Conservation (phyloP, 2,113 vertebrate genomes). For the Chloroceryle aenea region DNA sequence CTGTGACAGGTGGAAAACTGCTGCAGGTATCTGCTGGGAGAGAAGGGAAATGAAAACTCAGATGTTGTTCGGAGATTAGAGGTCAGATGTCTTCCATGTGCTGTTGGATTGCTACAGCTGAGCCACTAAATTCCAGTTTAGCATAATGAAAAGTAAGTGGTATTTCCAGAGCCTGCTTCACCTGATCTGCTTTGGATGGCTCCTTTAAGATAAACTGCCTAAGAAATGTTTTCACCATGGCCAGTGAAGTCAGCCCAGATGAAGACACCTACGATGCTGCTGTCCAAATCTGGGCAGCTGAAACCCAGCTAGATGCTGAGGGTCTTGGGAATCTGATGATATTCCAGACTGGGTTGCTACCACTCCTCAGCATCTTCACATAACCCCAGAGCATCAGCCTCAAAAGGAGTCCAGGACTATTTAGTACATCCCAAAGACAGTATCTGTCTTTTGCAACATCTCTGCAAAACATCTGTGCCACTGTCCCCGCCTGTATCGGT, state of each 20-base stretch:
- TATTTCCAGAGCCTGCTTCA: neutral
- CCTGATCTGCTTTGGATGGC: neutral
- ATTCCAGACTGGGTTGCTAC: neutral
- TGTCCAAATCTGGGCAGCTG: neutral
- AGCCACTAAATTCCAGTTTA: neutral
- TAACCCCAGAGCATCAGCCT: neutral
- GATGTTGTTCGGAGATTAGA: neutral
- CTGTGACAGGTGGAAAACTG: neutral
- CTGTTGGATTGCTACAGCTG: neutral
- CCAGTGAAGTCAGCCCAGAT: neutral
- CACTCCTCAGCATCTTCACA: neutral
- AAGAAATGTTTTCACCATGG: neutral
- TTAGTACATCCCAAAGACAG: neutral
- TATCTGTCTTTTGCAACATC: neutral
- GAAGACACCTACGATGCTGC: neutral
- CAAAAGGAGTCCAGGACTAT: neutral
- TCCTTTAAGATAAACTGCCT: neutral
- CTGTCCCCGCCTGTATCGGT: neutral
- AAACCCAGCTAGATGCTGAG: neutral
- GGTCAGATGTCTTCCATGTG: neutral
- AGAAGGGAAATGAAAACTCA: neutral
- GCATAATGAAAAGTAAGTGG: neutral
- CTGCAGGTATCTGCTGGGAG: neutral
- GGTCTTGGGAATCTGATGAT: rapidly evolving
- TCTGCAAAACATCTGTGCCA: neutral